A percentile compares a stretch with the other conserved stretches of the same genome.
These are phyloP conservation scores for Lucilia sericata DNA, from an alignment of 1,140 invertebrate genomes.

Conservation along the genomic window DNA sequence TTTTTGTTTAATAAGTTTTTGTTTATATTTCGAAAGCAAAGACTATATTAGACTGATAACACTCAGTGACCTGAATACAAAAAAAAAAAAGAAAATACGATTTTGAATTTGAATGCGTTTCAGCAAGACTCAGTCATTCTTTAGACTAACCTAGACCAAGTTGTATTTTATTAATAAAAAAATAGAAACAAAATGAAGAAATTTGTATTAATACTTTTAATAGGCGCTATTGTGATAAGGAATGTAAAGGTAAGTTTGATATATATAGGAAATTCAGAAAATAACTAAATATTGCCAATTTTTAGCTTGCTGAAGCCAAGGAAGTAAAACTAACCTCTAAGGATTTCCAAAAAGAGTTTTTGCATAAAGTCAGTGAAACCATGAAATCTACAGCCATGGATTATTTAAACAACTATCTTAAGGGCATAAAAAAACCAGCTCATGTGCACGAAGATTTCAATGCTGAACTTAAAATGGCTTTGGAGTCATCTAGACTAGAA, in stretches of 20 bases:
- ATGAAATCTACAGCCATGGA: slow-evolving; percentile 33
- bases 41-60: too few species aligned
- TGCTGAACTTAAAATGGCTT: slow-evolving; percentile 18
- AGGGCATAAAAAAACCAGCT: slow-evolving; percentile 1
- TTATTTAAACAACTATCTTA: slow-evolving; percentile 26
- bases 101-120: too few species aligned
- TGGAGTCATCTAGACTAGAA: slow-evolving; percentile 46
- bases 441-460: not conserved
- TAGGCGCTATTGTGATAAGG: not conserved
- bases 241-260: not conserved
- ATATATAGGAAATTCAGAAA: not conserved
- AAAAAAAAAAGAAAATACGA: too few species aligned
- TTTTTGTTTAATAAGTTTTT: too few species aligned
- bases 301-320: not conserved
- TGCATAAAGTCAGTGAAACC: slow-evolving; percentile 20
- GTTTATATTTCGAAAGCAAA: too few species aligned
- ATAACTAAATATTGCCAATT: not conserved
- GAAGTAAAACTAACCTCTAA: not conserved
- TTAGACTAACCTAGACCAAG: too few species aligned
- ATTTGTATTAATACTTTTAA: not conserved
- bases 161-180: too few species aligned
- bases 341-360: slow-evolving; percentile 46
- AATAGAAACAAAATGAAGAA: not conserved
- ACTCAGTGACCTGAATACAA: too few species aligned
- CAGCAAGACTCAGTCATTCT: too few species aligned